A percentile compares a stretch with the other conserved stretches of the same genome.
Conservation (phyloP, 2,888 invertebrate genomes). For the Phoronis australis region DNA sequence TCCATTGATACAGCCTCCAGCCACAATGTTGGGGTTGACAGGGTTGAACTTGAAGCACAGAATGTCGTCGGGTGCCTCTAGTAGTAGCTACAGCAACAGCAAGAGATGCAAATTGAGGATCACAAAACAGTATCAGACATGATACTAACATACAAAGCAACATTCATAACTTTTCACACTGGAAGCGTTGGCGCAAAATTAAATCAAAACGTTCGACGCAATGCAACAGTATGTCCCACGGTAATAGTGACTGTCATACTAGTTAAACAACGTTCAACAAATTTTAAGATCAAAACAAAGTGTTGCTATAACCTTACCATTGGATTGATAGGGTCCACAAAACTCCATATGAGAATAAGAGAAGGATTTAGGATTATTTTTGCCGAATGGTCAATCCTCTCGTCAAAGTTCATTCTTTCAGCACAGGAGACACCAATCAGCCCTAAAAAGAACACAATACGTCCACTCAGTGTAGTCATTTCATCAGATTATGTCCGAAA, state of each 20-base stretch:
- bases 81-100: conserved; percentile 33
- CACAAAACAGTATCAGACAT: too few species aligned
- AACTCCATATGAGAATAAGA: conserved; percentile 53
- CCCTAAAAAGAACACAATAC: conserved; percentile 20
- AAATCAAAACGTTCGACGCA: too few species aligned
- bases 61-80: conserved; percentile 53
- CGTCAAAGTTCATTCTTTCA: conserved; percentile 48
- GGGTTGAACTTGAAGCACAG: conserved; percentile 50
- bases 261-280: too few species aligned
- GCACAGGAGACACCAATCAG: conserved; percentile 50
- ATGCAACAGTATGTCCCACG: too few species aligned
- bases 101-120: too few species aligned
- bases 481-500: neutral
- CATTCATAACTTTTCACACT: too few species aligned
- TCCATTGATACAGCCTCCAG: conserved; percentile 53
- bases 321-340: conserved; percentile 53
- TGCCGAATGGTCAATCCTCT: conserved; percentile 45
- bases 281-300: too few species aligned
- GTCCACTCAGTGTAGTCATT: neutral
- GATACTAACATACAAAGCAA: too few species aligned
- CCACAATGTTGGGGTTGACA: conserved; percentile 48
- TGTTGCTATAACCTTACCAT: conserved; percentile 32
- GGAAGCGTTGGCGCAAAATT: too few species aligned
- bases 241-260: too few species aligned
- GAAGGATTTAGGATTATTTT: conserved; percentile 49